A percentile compares a stretch with the other conserved stretches of the same genome.
Conservation (phyloP, 2,888 invertebrate genomes). For the Brassicogethes aeneus region DNA sequence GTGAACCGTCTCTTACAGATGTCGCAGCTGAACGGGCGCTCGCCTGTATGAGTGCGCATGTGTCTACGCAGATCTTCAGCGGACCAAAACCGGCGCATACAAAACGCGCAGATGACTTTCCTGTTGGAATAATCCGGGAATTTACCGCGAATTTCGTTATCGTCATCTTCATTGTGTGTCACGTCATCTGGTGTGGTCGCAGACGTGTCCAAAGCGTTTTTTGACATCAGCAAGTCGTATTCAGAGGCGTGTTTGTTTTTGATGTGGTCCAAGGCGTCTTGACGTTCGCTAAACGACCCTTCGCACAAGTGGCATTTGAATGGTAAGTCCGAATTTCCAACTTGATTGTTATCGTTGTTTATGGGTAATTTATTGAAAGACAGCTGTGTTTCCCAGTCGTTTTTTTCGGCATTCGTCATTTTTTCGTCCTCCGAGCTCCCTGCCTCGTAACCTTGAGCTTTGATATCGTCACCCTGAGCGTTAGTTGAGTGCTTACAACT, state of each 20-base stretch:
- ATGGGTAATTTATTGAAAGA: slow-evolving; percentile 22
- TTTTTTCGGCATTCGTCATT: slow-evolving; percentile 34
- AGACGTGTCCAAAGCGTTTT: slow-evolving; percentile 63
- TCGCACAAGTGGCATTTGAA: slow-evolving; percentile 93
- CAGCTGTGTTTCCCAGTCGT: slow-evolving; percentile 30
- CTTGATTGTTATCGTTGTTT: slow-evolving; percentile 27
- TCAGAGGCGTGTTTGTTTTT: slow-evolving; percentile 65
- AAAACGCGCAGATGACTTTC: slow-evolving; percentile 87
- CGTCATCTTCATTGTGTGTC: slow-evolving; percentile 53
- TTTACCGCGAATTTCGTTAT: slow-evolving; percentile 64
- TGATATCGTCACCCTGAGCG: slow-evolving; percentile 38
- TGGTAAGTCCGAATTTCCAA: slow-evolving; percentile 55
- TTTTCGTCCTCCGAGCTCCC: slow-evolving; percentile 40
- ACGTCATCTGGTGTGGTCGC: slow-evolving; percentile 42
- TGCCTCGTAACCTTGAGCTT: slow-evolving; percentile 41
- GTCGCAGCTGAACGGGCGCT: slow-evolving; percentile 86
- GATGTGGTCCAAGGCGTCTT: slow-evolving; percentile 75
- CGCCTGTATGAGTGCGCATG: slow-evolving; percentile 90
- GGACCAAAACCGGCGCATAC: slow-evolving; percentile 90
- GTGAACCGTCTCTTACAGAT: slow-evolving; percentile 83
- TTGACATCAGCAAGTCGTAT: slow-evolving; percentile 72
- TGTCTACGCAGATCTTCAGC: slow-evolving; percentile 88
- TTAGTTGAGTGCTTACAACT: slow-evolving; percentile 56
- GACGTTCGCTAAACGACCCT: slow-evolving; percentile 69
- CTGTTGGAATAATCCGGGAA: slow-evolving; percentile 81